These are phyloP conservation scores for Synodontis membranacea DNA, from an alignment of 2,113 vertebrate species.

Conservation along the genomic window DNA sequence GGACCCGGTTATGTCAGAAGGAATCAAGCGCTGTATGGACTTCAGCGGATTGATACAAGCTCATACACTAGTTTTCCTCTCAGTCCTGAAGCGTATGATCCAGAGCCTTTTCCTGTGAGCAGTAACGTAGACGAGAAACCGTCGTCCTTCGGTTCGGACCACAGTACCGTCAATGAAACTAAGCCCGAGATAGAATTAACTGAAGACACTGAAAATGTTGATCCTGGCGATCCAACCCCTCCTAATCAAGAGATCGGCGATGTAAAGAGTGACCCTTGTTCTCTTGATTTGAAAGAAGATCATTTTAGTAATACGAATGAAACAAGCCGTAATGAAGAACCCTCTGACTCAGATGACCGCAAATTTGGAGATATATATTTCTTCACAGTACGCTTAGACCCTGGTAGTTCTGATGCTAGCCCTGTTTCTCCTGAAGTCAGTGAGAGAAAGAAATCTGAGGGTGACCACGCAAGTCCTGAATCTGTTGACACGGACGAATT, in stretches of 20 bases:
- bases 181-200: slow-evolving; percentile 16
- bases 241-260: neutral
- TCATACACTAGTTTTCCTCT: slow-evolving; percentile 52
- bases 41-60: slow-evolving; percentile 49
- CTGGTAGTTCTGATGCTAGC: slow-evolving; percentile 45
- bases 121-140: neutral
- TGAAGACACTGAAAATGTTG: slow-evolving; percentile 5
- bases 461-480: slow-evolving; percentile 32
- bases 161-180: neutral
- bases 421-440: slow-evolving; percentile 44
- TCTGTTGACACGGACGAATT: slow-evolving; percentile 28
- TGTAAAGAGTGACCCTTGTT: slow-evolving; percentile 4
- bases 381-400: slow-evolving; percentile 52
- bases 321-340: neutral
- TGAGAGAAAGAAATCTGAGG: slow-evolving; percentile 37
- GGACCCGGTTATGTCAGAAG: slow-evolving; percentile 31
- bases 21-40: slow-evolving; percentile 39
- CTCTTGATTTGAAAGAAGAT: slow-evolving; percentile 13
- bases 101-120: slow-evolving; percentile 17
- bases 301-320: neutral
- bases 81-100: slow-evolving; percentile 43
- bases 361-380: slow-evolving; percentile 56
- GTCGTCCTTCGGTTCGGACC: neutral
- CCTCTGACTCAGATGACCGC: slow-evolving; percentile 35
- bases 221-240: slow-evolving; percentile 16